A percentile compares a stretch with the other conserved stretches of the same genome.
phyloP scores from a whole-genome alignment of 2,113 vertebrate genomes.

The Psilopsiagon aymara region DNA sequence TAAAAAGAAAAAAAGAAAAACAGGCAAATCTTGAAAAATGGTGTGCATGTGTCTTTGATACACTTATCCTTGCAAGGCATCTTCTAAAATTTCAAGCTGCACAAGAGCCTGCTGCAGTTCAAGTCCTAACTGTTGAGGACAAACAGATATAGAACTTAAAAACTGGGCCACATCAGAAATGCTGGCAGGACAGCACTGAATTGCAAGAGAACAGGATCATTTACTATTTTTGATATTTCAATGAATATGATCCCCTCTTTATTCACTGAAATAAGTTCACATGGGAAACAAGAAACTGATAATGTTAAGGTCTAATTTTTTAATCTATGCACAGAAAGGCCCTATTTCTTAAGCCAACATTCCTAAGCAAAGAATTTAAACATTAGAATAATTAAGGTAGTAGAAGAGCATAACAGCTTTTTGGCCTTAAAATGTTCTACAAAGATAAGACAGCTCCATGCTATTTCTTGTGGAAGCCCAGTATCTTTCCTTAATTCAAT shows the following conservation, averaged over 20 bases:
- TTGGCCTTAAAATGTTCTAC: not conserved
- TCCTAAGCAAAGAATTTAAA: not conserved
- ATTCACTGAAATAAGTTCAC: not conserved
- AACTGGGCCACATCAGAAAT: not conserved
- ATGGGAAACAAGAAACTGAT: not conserved
- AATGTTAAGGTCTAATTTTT: not conserved
- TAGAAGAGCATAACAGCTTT: not conserved
- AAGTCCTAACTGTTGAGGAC: not conserved
- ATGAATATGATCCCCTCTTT: not conserved
- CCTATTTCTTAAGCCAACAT: not conserved
- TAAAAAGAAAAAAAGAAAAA: not conserved
- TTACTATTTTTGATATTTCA: not conserved
- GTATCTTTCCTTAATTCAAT: not conserved
- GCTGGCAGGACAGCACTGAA: not conserved
- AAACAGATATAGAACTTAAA: not conserved
- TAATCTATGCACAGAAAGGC: not conserved
- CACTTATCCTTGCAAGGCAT: not conserved
- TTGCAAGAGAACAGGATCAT: not conserved
- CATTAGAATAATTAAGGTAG: not conserved
- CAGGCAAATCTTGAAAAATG: not conserved
- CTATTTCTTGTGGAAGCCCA: not conserved
- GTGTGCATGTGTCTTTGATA: accelerated
- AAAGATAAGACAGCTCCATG: not conserved
- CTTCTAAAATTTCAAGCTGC: not conserved
- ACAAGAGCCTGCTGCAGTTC: not conserved